A percentile compares a stretch with the other conserved stretches of the same genome.
Evolutionary conservation across 2,797 vertebrate species (phyloP).

Genomic region (Fundulus diaphanus): DNA sequence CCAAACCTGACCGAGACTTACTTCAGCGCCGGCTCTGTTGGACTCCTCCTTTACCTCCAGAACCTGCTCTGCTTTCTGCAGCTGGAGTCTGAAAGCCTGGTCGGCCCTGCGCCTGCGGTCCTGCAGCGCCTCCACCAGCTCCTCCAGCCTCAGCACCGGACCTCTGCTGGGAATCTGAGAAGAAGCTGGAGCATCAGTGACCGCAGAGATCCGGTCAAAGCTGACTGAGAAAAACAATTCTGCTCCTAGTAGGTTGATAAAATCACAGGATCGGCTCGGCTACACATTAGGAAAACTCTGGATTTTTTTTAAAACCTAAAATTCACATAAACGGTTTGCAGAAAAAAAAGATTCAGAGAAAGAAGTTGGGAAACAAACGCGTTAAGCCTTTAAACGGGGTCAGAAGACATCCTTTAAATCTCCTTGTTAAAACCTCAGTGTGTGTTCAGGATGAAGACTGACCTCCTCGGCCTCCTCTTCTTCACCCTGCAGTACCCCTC

Average conservation of each 20-base stretch:
- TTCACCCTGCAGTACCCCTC: slow-evolving; percentile 62
- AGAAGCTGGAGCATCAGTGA: background rate
- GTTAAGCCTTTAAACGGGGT: background rate
- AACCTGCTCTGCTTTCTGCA: slow-evolving; percentile 69
- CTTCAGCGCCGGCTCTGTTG: slow-evolving; percentile 55
- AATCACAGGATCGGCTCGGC: too few relatives aligned
- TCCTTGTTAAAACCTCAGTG: too few relatives aligned
- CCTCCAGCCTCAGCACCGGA: slow-evolving; percentile 81
- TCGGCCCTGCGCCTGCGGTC: slow-evolving; percentile 87
- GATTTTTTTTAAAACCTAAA: too few relatives aligned
- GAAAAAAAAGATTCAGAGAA: too few relatives aligned
- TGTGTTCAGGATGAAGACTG: background rate
- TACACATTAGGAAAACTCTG: too few relatives aligned
- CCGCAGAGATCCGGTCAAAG: background rate
- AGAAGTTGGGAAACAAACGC: too few relatives aligned
- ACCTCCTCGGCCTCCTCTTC: background rate
- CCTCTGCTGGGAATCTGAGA: slow-evolving; percentile 62
- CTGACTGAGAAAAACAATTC: background rate
- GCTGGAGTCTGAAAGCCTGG: slow-evolving; percentile 76
- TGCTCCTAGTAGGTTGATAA: background rate
- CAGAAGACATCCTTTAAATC: background rate
- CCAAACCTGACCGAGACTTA: slow-evolving; percentile 63
- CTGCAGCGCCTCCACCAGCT: slow-evolving; percentile 89
- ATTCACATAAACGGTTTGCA: too few relatives aligned
- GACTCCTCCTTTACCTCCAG: slow-evolving; percentile 70